Conservation (phyloP, 2,797 vertebrate genomes). For the Aplochiton taeniatus region DNA sequence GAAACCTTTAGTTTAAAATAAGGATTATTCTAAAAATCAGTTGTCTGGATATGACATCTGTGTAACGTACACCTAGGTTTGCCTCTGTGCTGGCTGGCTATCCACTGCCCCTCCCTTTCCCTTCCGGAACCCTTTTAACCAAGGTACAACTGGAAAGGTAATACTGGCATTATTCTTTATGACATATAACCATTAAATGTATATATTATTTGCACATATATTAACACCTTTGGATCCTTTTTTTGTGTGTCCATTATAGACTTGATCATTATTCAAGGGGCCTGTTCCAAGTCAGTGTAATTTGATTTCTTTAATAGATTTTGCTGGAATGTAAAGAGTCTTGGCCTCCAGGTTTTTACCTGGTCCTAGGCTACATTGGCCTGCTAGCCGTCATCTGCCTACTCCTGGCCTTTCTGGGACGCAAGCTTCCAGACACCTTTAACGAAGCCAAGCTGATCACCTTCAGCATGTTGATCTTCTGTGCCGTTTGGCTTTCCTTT, state of each 20-base stretch:
- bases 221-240: too few species aligned
- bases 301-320: slow-evolving; percentile 46
- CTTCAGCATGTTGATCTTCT: slow-evolving; percentile 81
- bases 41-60: not conserved
- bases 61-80: slow-evolving; percentile 46
- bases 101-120: slow-evolving; percentile 64
- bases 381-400: slow-evolving; percentile 73
- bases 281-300: not conserved
- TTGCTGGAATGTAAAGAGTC: slow-evolving; percentile 74
- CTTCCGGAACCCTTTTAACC: slow-evolving; percentile 70
- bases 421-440: slow-evolving; percentile 76
- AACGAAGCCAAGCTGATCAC: slow-evolving; percentile 78
- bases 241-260: too few species aligned
- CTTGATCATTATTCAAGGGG: not conserved
- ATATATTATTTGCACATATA: too few species aligned
- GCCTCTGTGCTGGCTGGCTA: slow-evolving; percentile 70
- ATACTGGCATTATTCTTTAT: not conserved
- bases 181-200: not conserved
- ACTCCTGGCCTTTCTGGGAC: slow-evolving; percentile 70
- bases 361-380: slow-evolving; percentile 77
- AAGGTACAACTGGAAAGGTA: slow-evolving; percentile 51
- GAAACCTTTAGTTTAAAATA: not conserved
- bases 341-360: slow-evolving; percentile 74
- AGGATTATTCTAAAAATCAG: too few species aligned
- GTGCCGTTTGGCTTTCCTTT: slow-evolving; percentile 77